A percentile compares a stretch with the other conserved stretches of the same genome.
These are phyloP conservation scores for Diadophis punctatus DNA, from an alignment of 2,113 vertebrate genomes.

Conservation along the genomic window DNA sequence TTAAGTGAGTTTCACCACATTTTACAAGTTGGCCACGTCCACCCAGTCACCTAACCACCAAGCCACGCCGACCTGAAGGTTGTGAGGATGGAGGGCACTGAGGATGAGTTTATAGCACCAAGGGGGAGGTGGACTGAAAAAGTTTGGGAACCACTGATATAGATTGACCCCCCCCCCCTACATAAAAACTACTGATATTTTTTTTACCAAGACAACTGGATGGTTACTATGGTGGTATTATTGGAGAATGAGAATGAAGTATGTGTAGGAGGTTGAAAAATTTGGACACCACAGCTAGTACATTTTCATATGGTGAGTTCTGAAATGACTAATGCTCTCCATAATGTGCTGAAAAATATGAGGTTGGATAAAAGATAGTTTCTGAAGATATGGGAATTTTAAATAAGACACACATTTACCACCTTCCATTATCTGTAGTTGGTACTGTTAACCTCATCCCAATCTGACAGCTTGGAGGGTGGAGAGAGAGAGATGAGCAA, in stretches of 20 bases:
- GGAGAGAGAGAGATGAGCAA: not conserved
- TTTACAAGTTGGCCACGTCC: too few relatives aligned
- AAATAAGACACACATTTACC: slow-evolving; percentile 10
- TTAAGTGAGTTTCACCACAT: too few relatives aligned
- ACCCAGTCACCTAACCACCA: too few relatives aligned
- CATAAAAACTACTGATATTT: not conserved
- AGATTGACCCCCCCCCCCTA: not conserved
- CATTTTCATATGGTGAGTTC: not conserved
- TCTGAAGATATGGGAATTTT: slow-evolving; percentile 28
- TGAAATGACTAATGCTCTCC: not conserved
- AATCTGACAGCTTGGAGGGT: not conserved
- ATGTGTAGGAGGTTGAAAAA: slow-evolving; percentile 16
- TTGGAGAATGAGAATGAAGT: not conserved
- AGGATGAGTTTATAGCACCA: too few relatives aligned
- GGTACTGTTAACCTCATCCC: slow-evolving; percentile 12
- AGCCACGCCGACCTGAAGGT: too few relatives aligned
- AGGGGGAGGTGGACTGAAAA: too few relatives aligned
- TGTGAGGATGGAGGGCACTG: too few relatives aligned
- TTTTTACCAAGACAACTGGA: not conserved
- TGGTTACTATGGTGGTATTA: slow-evolving; percentile 13
- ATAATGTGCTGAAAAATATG: not conserved
- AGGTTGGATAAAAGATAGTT: slow-evolving; percentile 20
- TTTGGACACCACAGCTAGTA: not conserved
- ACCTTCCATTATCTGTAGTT: slow-evolving; percentile 45
- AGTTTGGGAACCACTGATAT: too few relatives aligned